Evolutionary conservation across 1,140 invertebrate genomes (phyloP).

Genomic region (Orius insidiosus): DNA sequence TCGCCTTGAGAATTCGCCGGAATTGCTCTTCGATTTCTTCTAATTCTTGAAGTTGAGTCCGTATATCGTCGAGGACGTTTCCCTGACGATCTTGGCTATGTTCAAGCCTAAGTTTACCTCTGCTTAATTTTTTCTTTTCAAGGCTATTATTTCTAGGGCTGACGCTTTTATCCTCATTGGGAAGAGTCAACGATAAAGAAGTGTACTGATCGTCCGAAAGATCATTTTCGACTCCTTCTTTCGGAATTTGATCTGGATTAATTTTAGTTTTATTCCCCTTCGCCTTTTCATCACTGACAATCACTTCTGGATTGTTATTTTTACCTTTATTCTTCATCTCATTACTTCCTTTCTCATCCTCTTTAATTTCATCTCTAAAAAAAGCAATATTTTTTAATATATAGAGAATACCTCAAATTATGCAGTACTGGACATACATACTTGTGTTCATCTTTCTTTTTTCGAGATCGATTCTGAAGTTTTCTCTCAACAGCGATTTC

Average conservation of each 20-base stretch:
- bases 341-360: not conserved
- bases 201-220: slow-evolving; percentile 12
- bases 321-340: too few relatives aligned
- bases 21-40: slow-evolving; percentile 65
- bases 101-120: not conserved
- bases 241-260: not conserved
- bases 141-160: slow-evolving; percentile 2
- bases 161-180: slow-evolving; percentile 1
- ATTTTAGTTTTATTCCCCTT: too few relatives aligned
- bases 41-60: slow-evolving; percentile 55
- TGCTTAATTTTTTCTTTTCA: slow-evolving; percentile 1
- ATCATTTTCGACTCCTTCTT: slow-evolving; percentile 5
- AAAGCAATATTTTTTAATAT: slow-evolving; percentile 8
- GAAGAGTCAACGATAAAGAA: slow-evolving; percentile 1
- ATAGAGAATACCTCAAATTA: not conserved
- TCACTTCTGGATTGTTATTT: too few relatives aligned
- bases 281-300: too few relatives aligned
- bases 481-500: slow-evolving; percentile 42
- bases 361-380: not conserved
- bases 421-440: not conserved
- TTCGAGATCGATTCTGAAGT: slow-evolving; percentile 20
- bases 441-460: slow-evolving; percentile 7
- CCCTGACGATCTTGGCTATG: slow-evolving; percentile 1
- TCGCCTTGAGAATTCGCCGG: slow-evolving; percentile 43
- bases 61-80: slow-evolving; percentile 42